These are phyloP conservation scores for Notoglanidium macrostoma DNA, from an alignment of 2,797 vertebrate species.

Conservation along the genomic window DNA sequence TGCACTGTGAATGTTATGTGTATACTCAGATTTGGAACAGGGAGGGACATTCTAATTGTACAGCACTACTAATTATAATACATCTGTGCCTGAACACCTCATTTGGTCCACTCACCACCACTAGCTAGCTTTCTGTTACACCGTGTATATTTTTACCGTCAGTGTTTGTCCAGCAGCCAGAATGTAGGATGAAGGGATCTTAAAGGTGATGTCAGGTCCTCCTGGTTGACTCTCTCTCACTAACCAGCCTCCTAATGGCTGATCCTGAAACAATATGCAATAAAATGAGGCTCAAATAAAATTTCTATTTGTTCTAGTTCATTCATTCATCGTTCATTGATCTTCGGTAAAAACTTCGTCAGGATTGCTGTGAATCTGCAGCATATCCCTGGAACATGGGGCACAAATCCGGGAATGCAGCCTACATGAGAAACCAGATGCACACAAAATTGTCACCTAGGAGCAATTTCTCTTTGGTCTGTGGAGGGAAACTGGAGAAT, in stretches of 20 bases:
- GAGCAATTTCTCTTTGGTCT: neutral
- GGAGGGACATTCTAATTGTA: neutral
- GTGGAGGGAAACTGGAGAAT: neutral
- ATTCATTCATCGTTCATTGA: neutral
- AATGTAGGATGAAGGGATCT: constrained; percentile 73
- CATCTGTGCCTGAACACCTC: no score
- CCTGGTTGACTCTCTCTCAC: constrained; percentile 69
- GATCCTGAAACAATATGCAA: constrained; percentile 72
- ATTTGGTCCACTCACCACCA: neutral
- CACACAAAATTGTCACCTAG: neutral
- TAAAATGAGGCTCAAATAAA: neutral
- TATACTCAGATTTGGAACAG: neutral
- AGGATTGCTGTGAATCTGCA: neutral
- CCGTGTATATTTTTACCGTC: constrained; percentile 73
- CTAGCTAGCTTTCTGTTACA: neutral
- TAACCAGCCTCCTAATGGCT: constrained; percentile 76
- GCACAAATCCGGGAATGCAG: neutral
- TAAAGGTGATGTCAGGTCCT: constrained; percentile 74
- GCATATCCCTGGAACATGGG: neutral
- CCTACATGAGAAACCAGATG: neutral
- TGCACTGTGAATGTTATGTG: neutral
- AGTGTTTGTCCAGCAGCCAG: constrained; percentile 77
- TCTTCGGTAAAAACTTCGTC: neutral
- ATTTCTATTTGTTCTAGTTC: neutral
- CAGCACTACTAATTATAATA: neutral